phyloP scores from a whole-genome alignment of 2,113 vertebrate genomes.

The Garra rufa region DNA sequence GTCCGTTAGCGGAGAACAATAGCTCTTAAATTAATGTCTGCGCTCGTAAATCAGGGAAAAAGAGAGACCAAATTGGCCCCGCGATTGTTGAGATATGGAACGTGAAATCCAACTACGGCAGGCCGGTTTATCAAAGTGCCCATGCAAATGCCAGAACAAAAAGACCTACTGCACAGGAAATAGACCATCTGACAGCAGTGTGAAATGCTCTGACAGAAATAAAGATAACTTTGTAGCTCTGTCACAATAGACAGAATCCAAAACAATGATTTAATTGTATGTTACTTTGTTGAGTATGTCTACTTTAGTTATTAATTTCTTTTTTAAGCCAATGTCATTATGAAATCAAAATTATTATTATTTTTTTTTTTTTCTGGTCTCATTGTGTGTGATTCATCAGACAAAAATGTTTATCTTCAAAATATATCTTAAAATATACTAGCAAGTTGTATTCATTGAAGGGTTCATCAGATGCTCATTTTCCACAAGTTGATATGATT shows the following conservation, averaged over 20 bases:
- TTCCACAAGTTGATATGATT: too few relatives aligned
- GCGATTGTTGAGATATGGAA: conserved; percentile 74
- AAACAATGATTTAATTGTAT: not conserved
- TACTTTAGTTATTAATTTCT: not conserved
- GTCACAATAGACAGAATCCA: conserved; percentile 69
- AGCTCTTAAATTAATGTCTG: conserved; percentile 81
- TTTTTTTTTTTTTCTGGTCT: too few relatives aligned
- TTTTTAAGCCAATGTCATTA: not conserved
- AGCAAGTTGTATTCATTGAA: too few relatives aligned
- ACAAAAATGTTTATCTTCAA: not conserved
- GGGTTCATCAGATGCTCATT: too few relatives aligned
- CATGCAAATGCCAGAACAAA: conserved; percentile 80
- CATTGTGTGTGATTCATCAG: not conserved
- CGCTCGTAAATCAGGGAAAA: conserved; percentile 78
- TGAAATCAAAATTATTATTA: not conserved
- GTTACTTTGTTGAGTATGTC: not conserved
- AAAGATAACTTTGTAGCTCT: conserved; percentile 55
- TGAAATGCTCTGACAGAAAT: conserved; percentile 15
- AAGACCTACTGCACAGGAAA: conserved; percentile 45
- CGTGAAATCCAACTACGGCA: conserved; percentile 30
- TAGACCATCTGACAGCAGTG: conserved; percentile 15
- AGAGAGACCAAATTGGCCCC: conserved; percentile 65
- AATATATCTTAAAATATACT: too few relatives aligned
- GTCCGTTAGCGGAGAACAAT: conserved; percentile 78
- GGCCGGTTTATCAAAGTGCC: conserved; percentile 73